These are phyloP conservation scores for Drosophila bipectinata DNA, from an alignment of 1,140 invertebrate species.

Conservation along the genomic window DNA sequence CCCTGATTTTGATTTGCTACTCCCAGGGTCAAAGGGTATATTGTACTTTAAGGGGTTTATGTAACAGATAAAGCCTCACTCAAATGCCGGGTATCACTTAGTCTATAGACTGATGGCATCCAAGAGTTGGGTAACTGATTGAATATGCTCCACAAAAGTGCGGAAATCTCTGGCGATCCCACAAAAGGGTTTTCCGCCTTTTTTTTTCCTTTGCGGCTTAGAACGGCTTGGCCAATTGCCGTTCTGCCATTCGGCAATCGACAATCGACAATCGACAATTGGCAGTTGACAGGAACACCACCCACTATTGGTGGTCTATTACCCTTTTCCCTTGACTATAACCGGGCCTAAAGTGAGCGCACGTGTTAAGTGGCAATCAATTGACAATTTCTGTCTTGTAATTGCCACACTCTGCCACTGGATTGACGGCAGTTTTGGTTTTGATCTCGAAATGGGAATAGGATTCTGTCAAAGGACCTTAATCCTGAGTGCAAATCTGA, in stretches of 20 bases:
- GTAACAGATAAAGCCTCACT: background rate
- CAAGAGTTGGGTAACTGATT: background rate
- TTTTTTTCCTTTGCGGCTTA: background rate
- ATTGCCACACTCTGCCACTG: slow-evolving; percentile 56
- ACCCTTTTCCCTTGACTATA: slow-evolving; percentile 8
- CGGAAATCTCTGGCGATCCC: slow-evolving; percentile 5
- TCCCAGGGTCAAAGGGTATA: background rate
- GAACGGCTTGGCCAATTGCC: slow-evolving; percentile 4
- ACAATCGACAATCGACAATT: slow-evolving; percentile 14
- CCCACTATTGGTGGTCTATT: background rate
- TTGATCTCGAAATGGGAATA: background rate
- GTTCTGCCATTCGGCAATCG: slow-evolving; percentile 16
- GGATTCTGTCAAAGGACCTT: background rate
- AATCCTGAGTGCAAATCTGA: background rate
- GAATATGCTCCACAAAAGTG: slow-evolving; percentile 1
- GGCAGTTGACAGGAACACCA: slow-evolving; percentile 23
- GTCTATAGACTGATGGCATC: background rate
- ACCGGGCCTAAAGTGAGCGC: slow-evolving; percentile 37
- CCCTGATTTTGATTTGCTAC: background rate
- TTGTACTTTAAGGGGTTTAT: background rate
- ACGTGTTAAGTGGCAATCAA: slow-evolving; percentile 73
- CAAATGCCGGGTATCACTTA: background rate
- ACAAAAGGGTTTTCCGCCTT: slow-evolving; percentile 19
- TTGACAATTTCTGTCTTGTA: slow-evolving; percentile 59
- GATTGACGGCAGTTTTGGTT: slow-evolving; percentile 25